These are phyloP conservation scores for Daubentonia madagascariensis DNA, from an alignment of 2,113 vertebrate genomes.

Conservation along the genomic window DNA sequence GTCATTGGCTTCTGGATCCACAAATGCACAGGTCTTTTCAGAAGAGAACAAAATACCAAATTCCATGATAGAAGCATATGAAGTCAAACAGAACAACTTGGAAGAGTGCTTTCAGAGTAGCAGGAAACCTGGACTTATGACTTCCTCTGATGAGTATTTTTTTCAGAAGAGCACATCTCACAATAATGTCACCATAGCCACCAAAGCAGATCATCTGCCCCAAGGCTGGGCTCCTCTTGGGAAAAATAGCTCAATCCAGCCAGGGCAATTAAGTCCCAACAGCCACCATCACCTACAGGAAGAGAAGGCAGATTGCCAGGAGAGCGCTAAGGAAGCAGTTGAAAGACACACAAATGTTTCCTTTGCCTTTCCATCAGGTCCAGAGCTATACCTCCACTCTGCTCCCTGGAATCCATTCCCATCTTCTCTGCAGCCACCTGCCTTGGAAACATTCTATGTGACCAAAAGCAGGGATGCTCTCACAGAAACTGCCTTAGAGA, in stretches of 20 bases:
- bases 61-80: background rate
- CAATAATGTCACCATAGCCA: background rate
- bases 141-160: constrained; percentile 59
- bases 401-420: background rate
- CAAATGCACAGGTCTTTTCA: constrained; percentile 20
- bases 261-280: background rate
- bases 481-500: constrained; percentile 78
- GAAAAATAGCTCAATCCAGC: background rate
- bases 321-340: constrained; percentile 4
- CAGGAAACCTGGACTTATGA: constrained; percentile 17
- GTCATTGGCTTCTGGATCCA: constrained; percentile 30
- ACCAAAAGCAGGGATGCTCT: constrained; percentile 82
- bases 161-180: constrained; percentile 64
- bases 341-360: constrained; percentile 42
- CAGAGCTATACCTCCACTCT: constrained; percentile 11
- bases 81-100: constrained; percentile 22
- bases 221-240: constrained; percentile 31
- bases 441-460: constrained; percentile 73
- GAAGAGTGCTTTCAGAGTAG: constrained; percentile 49
- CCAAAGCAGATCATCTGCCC: background rate
- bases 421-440: constrained; percentile 50
- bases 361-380: background rate
- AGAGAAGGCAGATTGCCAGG: constrained; percentile 56
- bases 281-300: background rate
- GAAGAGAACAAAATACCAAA: background rate